A percentile compares a stretch with the other conserved stretches of the same genome.
phyloP scores from a whole-genome alignment of 2,888 invertebrate species.

The Cataglyphis rosenhaueri region DNA sequence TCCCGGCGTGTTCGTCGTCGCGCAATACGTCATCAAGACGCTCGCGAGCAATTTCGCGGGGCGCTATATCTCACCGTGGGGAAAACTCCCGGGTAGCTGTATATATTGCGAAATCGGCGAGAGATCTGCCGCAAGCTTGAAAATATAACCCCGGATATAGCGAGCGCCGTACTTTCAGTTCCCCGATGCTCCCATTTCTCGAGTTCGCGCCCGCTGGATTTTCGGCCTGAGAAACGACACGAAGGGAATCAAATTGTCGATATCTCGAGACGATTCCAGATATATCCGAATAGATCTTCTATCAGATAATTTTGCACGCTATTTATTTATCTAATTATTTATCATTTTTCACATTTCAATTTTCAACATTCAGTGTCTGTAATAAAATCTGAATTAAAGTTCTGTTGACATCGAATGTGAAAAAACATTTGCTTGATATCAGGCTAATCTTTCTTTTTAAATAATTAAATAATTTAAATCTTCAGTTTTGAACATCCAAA shows the following conservation, averaged over 20 bases:
- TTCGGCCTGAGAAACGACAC: slow-evolving; percentile 50
- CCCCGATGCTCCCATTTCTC: slow-evolving; percentile 59
- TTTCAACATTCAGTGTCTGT: not conserved
- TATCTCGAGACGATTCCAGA: not conserved
- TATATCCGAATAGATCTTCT: not conserved
- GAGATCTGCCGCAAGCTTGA: slow-evolving; percentile 64
- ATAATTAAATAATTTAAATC: slow-evolving; percentile 9
- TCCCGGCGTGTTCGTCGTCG: slow-evolving; percentile 45
- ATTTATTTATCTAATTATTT: slow-evolving; percentile 39
- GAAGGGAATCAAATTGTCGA: slow-evolving; percentile 29
- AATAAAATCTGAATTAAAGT: not conserved
- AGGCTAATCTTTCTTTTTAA: not conserved
- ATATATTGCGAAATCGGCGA: slow-evolving; percentile 71
- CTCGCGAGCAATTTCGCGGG: slow-evolving; percentile 67
- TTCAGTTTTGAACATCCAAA: not conserved
- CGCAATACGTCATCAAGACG: slow-evolving; percentile 50
- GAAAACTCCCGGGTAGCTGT: slow-evolving; percentile 60
- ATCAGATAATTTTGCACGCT: not conserved
- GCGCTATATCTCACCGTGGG: slow-evolving; percentile 67
- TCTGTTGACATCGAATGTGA: not conserved
- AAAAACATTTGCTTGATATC: not conserved
- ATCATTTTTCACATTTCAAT: not conserved
- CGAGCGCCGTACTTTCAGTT: slow-evolving; percentile 64
- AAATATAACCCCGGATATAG: slow-evolving; percentile 63
- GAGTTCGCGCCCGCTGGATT: slow-evolving; percentile 66